phyloP scores from a whole-genome alignment of 2,113 vertebrate species.

The Rhodinocichla rosea region DNA sequence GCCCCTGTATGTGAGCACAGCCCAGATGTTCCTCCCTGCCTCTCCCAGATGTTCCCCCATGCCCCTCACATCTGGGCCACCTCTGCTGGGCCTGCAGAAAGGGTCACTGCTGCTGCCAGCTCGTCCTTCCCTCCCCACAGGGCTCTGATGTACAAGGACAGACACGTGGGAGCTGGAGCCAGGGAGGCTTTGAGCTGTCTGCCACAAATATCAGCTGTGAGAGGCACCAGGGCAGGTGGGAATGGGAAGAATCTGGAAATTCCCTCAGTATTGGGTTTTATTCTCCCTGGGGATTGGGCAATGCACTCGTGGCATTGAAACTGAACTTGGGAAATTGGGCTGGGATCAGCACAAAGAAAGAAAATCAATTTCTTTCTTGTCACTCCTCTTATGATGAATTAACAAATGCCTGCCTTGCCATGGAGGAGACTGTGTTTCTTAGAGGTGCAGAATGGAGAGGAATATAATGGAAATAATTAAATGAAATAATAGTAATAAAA shows the following conservation, averaged over 20 bases:
- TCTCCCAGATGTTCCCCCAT: not conserved
- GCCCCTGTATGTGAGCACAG: conserved; percentile 78
- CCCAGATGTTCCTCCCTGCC: not conserved
- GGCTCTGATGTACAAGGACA: conserved; percentile 77
- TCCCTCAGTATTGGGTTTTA: not conserved
- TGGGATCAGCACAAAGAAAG: not conserved
- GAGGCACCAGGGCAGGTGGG: conserved; percentile 78
- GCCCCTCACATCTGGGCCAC: not conserved
- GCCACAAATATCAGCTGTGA: conserved; percentile 70
- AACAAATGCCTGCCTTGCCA: not conserved
- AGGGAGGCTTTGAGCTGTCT: not conserved
- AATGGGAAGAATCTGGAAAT: not conserved
- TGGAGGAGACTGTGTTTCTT: not conserved
- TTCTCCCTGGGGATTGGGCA: not conserved
- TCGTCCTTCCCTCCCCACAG: conserved; percentile 41
- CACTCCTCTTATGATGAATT: not conserved
- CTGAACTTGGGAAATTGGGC: not conserved
- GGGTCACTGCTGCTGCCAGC: not conserved
- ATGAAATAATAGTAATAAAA: not conserved
- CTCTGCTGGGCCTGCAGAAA: not conserved
- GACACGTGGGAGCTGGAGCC: conserved; percentile 68
- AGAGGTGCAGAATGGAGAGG: not conserved
- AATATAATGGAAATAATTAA: not conserved
- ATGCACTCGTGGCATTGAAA: not conserved
- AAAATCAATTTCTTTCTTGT: not conserved